Evolutionary conservation across 1,140 invertebrate species (phyloP), one percentile per base, ranked within the genome.

Genomic region (Gryon sp.): DNA sequence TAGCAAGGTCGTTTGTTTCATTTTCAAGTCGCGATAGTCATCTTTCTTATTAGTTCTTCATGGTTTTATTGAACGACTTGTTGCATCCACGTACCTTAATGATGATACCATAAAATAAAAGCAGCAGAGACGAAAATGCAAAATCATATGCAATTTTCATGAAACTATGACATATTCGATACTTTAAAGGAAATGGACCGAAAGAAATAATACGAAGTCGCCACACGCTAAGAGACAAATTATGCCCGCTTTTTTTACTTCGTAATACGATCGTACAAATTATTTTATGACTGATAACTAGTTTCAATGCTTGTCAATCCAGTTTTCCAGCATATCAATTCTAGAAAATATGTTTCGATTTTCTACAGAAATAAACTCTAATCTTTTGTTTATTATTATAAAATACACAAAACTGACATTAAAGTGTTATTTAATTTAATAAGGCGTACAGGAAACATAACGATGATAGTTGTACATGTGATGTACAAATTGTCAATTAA

Each of bases 1-100:
- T 62, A 52, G 60, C 62, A 75, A 75, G 72, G 62, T 53, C 72
- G 55, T 66, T 36, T 65, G 60, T 65, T 74, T 15, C 45, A 66
- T 40, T 46, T 45, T 12, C 8, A 16, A 15, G 40, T 40, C 24
- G 46, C 12, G 40, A 66, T 62, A n/a, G 26, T 68, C 28, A 68
- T 66, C 46, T 60, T n/a, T 38, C 46, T 66, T 43, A 55, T 75
- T 52, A 53, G 20, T 15, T 41, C 53, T 26, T 55, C 20, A 4
- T 52, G 30, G 38, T 74, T 65, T 65, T 73, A 59, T 65, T 65
- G 43, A 36, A 30, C 55, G 24, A 38, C 55, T 52, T 24, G 66
- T 53, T 43, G 41, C 16, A 55, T 55, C 66, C 26, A 59, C 24
- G 14, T 14, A 32, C 24, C 7, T 66, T 53, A 45, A 75, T 62